phyloP scores from a whole-genome alignment of 2,113 vertebrate species.

The Stictonetta naevosa region DNA sequence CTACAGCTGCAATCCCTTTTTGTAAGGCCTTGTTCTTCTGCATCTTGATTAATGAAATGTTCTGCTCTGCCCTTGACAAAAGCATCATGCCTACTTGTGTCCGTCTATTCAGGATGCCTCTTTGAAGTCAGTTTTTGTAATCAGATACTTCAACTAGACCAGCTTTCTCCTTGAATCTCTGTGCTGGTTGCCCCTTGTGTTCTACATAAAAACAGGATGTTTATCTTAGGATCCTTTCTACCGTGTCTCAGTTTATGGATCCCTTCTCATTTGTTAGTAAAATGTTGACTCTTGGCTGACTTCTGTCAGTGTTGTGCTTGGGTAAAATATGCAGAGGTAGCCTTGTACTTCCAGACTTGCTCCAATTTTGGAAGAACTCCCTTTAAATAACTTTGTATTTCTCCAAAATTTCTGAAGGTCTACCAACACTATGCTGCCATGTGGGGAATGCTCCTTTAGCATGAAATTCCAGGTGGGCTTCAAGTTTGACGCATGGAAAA shows the following conservation, averaged over 20 bases:
- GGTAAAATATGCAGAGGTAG: background rate
- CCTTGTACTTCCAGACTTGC: background rate
- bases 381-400: background rate
- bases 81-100: background rate
- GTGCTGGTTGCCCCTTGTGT: background rate
- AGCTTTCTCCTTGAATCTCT: background rate
- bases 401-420: no score
- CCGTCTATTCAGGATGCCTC: background rate
- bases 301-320: background rate
- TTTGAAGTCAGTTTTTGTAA: background rate
- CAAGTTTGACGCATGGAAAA: background rate
- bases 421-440: background rate
- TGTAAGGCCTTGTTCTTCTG: background rate
- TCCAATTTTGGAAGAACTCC: background rate
- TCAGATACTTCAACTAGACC: background rate
- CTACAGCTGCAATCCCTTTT: background rate
- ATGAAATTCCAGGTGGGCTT: background rate
- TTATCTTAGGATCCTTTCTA: background rate
- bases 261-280: background rate
- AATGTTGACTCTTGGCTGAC: background rate
- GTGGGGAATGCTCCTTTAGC: background rate
- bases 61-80: background rate
- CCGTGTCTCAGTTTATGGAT: background rate
- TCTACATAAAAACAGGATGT: background rate
- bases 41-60: background rate